These are phyloP conservation scores for Scartelaos histophorus DNA, from an alignment of 2,113 vertebrate species.

Conservation along the genomic window DNA sequence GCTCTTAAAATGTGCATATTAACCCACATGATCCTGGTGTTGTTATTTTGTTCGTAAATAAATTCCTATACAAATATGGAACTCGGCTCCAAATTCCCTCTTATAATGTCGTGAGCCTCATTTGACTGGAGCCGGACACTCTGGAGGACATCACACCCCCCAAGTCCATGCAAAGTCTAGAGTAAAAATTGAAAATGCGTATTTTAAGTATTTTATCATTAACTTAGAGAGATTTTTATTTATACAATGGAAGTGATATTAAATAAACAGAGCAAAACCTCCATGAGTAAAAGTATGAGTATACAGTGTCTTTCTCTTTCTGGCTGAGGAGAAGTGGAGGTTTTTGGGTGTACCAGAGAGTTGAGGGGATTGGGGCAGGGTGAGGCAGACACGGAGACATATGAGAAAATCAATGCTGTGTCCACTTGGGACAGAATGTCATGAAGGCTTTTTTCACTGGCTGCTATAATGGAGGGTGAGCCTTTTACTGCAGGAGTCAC, in stretches of 20 bases:
- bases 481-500: constrained; percentile 73
- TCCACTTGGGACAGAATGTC: constrained; percentile 74
- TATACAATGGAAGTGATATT: not conserved
- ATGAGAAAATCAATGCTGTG: constrained; percentile 69
- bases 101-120: no score
- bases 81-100: no score
- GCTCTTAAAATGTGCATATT: no score
- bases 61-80: no score
- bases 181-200: no score
- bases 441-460: constrained; percentile 53
- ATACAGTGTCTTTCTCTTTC: not conserved
- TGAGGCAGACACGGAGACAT: constrained; percentile 39
- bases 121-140: no score
- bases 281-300: not conserved
- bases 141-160: no score
- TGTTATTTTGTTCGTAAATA: no score
- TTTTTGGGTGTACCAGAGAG: not conserved
- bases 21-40: no score
- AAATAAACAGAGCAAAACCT: not conserved
- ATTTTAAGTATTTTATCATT: no score
- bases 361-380: constrained; percentile 20
- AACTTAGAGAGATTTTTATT: not conserved
- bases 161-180: no score
- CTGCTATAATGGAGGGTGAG: constrained; percentile 66
- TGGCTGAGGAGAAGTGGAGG: constrained; percentile 6